These are phyloP conservation scores for Neomonachus schauinslandi DNA, from an alignment of 2,113 vertebrate genomes.

Conservation along the genomic window DNA sequence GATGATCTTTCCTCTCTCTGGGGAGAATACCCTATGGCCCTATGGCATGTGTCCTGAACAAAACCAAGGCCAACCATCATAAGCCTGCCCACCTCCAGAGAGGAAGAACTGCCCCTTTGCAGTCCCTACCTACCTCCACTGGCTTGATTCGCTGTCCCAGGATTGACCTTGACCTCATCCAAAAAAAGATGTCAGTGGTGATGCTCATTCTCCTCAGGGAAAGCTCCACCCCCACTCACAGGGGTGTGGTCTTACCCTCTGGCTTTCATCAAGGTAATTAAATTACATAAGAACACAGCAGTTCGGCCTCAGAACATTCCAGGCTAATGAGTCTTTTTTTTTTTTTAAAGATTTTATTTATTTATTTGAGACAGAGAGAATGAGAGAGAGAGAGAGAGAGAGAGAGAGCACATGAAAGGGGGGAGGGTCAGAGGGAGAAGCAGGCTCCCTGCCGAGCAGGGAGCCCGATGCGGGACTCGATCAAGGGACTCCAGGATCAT, in stretches of 20 bases:
- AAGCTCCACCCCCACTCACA: not conserved
- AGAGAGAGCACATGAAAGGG: too few species aligned
- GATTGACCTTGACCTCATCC: not conserved
- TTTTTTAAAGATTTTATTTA: too few species aligned
- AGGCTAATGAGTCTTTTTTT: not conserved
- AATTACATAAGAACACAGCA: not conserved
- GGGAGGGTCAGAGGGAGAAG: too few species aligned
- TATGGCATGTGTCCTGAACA: not conserved
- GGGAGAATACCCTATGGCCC: not conserved
- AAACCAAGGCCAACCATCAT: not conserved
- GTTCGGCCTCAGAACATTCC: not conserved
- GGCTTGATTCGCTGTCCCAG: not conserved
- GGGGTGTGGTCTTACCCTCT: not conserved
- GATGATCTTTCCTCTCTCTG: not conserved
- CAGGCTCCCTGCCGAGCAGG: too few species aligned
- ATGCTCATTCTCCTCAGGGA: not conserved
- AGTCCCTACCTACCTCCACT: not conserved
- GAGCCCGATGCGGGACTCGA: too few species aligned
- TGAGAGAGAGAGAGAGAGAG: too few species aligned
- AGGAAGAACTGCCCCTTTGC: not conserved
- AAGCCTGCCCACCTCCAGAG: not conserved
- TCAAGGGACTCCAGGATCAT: too few species aligned
- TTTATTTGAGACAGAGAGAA: too few species aligned
- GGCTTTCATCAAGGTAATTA: not conserved
- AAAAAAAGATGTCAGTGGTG: not conserved